Conservation (phyloP, 2,113 vertebrate genomes). For the Ploceus nigricollis region DNA sequence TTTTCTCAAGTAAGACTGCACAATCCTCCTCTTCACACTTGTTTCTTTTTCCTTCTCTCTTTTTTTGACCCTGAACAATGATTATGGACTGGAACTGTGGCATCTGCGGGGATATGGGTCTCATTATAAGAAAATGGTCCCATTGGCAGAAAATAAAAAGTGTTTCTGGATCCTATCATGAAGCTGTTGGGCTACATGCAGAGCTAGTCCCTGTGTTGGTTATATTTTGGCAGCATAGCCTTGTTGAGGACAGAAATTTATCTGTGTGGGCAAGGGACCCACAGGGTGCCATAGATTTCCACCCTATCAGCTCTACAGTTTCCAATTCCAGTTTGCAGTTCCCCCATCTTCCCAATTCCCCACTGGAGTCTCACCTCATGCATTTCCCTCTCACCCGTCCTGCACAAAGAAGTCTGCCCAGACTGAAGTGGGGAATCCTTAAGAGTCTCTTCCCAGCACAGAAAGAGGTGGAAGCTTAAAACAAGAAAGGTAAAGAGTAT, state of each 20-base stretch:
- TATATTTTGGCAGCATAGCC: neutral
- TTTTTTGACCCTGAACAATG: neutral
- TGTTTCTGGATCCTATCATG: neutral
- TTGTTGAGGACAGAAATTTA: neutral
- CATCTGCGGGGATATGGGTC: neutral
- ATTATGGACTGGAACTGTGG: neutral
- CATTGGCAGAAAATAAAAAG: neutral
- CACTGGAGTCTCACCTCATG: neutral
- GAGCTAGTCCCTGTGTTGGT: neutral
- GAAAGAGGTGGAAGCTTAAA: neutral
- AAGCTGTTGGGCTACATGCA: neutral
- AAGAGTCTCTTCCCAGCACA: neutral
- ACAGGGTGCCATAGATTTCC: neutral
- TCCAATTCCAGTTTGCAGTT: too few relatives aligned
- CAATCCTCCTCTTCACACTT: neutral
- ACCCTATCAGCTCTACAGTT: neutral
- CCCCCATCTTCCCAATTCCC: too few relatives aligned
- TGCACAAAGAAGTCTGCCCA: fast-evolving
- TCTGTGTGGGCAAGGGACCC: neutral
- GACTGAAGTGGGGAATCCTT: neutral
- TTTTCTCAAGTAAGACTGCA: neutral
- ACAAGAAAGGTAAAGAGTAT: neutral
- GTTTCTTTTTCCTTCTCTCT: neutral
- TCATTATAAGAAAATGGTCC: neutral
- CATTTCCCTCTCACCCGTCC: neutral